Evolutionary conservation across 2,797 vertebrate species (phyloP).

Genomic region (Euthynnus affinis): DNA sequence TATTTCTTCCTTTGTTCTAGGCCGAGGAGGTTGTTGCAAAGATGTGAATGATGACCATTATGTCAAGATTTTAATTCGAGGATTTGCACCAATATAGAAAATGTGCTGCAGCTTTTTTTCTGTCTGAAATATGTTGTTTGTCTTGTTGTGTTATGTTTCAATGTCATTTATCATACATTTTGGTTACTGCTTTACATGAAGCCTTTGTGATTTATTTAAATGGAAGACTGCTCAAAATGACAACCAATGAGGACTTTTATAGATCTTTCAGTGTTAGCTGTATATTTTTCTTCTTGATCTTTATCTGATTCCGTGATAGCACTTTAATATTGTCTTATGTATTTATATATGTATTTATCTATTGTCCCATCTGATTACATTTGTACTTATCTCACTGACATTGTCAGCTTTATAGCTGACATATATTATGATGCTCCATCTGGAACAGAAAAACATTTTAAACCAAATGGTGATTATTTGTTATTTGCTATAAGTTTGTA

Average conservation of each 20-base stretch:
- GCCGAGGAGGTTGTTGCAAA: slow-evolving; percentile 75
- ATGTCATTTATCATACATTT: slow-evolving; percentile 8
- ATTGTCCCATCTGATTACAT: neutral
- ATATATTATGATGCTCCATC: neutral
- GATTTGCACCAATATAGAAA: slow-evolving; percentile 58
- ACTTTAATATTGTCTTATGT: slow-evolving; percentile 11
- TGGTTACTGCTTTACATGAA: slow-evolving; percentile 14
- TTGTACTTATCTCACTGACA: neutral
- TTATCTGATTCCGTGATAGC: slow-evolving; percentile 14
- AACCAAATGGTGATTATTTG: neutral
- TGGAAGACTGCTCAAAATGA: neutral
- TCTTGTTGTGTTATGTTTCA: slow-evolving; percentile 6
- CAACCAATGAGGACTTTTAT: neutral
- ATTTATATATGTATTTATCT: neutral
- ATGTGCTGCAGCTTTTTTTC: slow-evolving; percentile 29
- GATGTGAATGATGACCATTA: slow-evolving; percentile 72
- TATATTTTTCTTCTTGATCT: slow-evolving; percentile 6
- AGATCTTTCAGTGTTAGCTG: neutral
- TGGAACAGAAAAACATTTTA: neutral
- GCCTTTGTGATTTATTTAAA: slow-evolving; percentile 23
- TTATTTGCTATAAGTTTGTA: neutral
- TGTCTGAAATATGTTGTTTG: slow-evolving; percentile 24
- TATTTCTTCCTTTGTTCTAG: slow-evolving; percentile 80
- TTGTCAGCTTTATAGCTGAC: neutral
- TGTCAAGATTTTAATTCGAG: slow-evolving; percentile 63